phyloP scores from a whole-genome alignment of 2,113 vertebrate species.

The Eublepharis macularius region DNA sequence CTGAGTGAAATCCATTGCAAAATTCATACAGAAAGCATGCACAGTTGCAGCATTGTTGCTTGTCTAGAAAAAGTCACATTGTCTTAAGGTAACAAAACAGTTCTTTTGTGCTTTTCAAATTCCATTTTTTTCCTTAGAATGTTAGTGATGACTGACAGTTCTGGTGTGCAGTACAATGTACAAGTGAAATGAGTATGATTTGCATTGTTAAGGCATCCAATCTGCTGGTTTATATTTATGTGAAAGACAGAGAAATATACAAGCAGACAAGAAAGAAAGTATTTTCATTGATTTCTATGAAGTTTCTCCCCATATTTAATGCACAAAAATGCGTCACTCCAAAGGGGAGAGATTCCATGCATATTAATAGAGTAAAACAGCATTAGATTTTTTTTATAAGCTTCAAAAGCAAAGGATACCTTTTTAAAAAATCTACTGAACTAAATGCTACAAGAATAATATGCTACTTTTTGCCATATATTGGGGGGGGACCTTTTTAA shows the following conservation, averaged over 20 bases:
- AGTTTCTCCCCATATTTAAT: conserved; percentile 86
- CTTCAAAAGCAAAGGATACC: conserved; percentile 93
- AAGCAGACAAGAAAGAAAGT: conserved; percentile 92
- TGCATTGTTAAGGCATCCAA: conserved; percentile 99
- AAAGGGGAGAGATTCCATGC: conserved; percentile 90
- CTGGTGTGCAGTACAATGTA: conserved; percentile 93
- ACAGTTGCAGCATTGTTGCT: conserved; percentile 82
- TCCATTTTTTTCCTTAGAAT: conserved; percentile 83
- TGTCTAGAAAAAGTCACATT: conserved; percentile 86
- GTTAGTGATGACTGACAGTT: conserved; percentile 91
- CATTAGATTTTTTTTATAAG: conserved; percentile 85
- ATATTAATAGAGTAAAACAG: conserved; percentile 96
- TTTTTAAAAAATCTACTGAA: conserved; percentile 90
- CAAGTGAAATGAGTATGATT: conserved; percentile 95
- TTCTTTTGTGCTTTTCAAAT: conserved; percentile 98
- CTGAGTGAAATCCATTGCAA: conserved; percentile 81
- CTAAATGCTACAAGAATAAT: conserved; percentile 96
- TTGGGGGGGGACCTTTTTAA: conserved; percentile 90
- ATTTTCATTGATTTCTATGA: conserved; percentile 87
- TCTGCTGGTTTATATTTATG: conserved; percentile 99
- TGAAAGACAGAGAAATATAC: conserved; percentile 92
- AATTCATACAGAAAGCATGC: conserved; percentile 82
- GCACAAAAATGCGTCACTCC: conserved; percentile 87
- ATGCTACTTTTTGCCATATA: conserved; percentile 96
- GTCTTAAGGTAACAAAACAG: conserved; percentile 87